phyloP scores from a whole-genome alignment of 2,113 vertebrate genomes.

The Lophochroa leadbeateri region DNA sequence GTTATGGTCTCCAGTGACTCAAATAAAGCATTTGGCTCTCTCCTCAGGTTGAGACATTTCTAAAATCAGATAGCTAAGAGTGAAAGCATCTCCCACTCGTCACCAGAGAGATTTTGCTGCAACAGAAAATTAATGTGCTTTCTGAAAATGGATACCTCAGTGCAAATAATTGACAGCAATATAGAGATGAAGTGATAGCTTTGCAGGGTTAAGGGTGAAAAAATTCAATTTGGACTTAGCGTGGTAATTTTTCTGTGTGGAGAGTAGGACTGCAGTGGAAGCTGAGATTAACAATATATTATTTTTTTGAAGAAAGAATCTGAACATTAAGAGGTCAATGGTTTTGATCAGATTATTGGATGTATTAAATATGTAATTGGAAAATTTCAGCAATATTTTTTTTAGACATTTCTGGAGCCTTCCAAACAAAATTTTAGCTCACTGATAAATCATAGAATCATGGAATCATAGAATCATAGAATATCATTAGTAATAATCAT shows the following conservation, averaged over 20 bases:
- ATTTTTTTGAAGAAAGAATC: background rate
- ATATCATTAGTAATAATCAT: background rate
- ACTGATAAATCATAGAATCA: background rate
- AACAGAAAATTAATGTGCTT: background rate
- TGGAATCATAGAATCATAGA: background rate
- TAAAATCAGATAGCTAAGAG: background rate
- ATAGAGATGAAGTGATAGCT: background rate
- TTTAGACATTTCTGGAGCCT: background rate
- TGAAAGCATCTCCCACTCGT: background rate
- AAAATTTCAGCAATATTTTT: background rate
- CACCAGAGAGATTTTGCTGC: background rate
- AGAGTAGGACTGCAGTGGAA: background rate
- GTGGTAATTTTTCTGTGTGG: background rate
- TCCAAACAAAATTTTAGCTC: background rate
- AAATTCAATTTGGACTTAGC: background rate
- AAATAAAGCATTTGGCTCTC: background rate
- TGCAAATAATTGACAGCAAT: background rate
- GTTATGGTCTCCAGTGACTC: background rate
- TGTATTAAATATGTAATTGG: background rate
- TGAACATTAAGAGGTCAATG: background rate
- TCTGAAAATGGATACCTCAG: background rate
- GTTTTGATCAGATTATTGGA: background rate
- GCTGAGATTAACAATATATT: background rate
- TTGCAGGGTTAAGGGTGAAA: background rate
- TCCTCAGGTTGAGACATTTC: background rate